These are phyloP conservation scores for Gila orcuttii DNA, from an alignment of 2,113 vertebrate species.

Conservation along the genomic window DNA sequence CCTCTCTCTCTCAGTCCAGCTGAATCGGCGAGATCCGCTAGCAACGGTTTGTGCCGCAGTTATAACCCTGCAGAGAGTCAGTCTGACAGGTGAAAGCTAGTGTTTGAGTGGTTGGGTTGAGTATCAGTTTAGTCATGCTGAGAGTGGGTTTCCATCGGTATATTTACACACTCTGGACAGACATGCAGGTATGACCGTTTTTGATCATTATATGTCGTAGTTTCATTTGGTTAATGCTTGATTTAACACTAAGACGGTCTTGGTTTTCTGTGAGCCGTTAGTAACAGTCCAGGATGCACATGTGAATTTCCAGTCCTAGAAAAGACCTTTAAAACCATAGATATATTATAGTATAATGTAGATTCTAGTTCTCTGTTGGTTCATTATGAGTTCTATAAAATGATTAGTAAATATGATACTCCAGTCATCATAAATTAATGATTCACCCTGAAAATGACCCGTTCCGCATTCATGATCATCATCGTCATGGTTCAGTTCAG, in stretches of 20 bases:
- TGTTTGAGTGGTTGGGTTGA: not conserved
- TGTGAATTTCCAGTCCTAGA: not conserved
- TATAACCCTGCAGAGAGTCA: not conserved
- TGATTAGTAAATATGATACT: too few species aligned
- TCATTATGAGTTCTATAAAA: too few species aligned
- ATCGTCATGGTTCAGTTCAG: too few species aligned
- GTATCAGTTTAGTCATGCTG: slow-evolving; percentile 66
- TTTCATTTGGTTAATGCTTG: not conserved
- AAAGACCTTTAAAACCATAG: not conserved
- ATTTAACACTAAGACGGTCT: not conserved
- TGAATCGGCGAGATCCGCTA: slow-evolving; percentile 33
- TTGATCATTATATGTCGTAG: not conserved
- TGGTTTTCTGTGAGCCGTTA: not conserved
- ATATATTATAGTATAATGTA: not conserved
- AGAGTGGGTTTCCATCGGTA: slow-evolving; percentile 74
- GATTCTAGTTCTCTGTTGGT: too few species aligned
- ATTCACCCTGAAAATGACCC: not conserved
- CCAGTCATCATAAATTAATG: too few species aligned
- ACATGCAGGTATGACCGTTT: slow-evolving; percentile 64
- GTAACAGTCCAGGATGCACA: not conserved
- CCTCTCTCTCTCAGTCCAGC: slow-evolving; percentile 30
- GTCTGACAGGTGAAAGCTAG: not conserved
- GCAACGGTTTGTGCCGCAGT: slow-evolving; percentile 22
- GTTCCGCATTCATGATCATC: too few species aligned
- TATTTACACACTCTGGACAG: slow-evolving; percentile 69